These are phyloP conservation scores for Ammodytes dubius DNA, from an alignment of 2,113 vertebrate genomes.

Conservation along the genomic window DNA sequence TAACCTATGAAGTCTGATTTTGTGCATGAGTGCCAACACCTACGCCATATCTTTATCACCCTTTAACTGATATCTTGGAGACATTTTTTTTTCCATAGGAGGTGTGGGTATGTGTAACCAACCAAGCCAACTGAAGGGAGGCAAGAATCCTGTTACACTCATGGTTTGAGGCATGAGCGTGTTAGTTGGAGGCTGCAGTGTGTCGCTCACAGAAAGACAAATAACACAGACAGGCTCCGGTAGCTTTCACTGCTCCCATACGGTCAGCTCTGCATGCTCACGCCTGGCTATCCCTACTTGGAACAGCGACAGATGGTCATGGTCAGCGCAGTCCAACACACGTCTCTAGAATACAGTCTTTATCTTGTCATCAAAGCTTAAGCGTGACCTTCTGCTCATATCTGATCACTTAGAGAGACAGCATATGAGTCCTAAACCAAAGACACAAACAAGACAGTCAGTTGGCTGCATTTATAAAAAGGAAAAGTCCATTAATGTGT, in stretches of 20 bases:
- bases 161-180: neutral
- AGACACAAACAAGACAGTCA: neutral
- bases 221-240: constrained; percentile 5
- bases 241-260: constrained; percentile 28
- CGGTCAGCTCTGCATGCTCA: constrained; percentile 6
- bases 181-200: neutral
- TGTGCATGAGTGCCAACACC: constrained; percentile 3
- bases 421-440: neutral
- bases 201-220: constrained; percentile 5
- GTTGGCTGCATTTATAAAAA: constrained; percentile 7
- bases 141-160: neutral
- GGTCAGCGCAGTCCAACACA: constrained; percentile 24
- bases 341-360: constrained; percentile 22
- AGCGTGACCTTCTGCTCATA: neutral
- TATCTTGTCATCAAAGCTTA: neutral
- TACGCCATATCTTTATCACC: neutral
- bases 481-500: neutral
- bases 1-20: constrained; percentile 18
- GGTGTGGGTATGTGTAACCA: neutral
- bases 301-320: constrained; percentile 43
- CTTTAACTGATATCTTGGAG: neutral
- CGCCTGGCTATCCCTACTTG: neutral
- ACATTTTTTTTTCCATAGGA: neutral
- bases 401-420: neutral
- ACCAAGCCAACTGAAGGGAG: neutral